Percentiles rank a stretch among this genome's conserved stretches.
These are phyloP conservation scores for Drosophila ambigua DNA, from an alignment of 1,140 invertebrate species.

Conservation along the genomic window DNA sequence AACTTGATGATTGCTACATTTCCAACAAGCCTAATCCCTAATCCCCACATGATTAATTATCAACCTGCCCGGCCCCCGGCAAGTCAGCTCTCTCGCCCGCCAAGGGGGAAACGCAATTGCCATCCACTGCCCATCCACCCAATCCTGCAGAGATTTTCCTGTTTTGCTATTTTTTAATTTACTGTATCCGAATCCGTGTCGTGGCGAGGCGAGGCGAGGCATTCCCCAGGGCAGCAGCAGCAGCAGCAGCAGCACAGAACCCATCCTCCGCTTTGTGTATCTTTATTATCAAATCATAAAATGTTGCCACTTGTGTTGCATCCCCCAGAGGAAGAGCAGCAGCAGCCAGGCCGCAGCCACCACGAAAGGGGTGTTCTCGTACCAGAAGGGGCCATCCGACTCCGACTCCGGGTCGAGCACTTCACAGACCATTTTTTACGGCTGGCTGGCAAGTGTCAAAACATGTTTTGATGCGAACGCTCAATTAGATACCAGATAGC, in stretches of 20 bases:
- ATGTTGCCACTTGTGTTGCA: constrained; percentile 78
- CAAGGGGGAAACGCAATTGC: constrained; percentile 23
- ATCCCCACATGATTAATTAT: constrained; percentile 82
- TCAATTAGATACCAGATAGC: constrained; percentile 53
- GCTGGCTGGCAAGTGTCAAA: constrained; percentile 74
- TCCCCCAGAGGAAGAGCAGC: constrained; percentile 38
- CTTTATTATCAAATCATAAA: constrained; percentile 84
- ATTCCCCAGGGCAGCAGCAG: constrained; percentile 25
- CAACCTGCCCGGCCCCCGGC: constrained; percentile 54
- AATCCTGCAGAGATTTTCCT: constrained; percentile 46
- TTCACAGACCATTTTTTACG: constrained; percentile 72
- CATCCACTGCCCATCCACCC: no score
- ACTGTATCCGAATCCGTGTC: constrained; percentile 30
- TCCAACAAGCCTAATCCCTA: constrained; percentile 55
- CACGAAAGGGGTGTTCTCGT: constrained; percentile 65
- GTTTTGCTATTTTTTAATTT: constrained; percentile 73
- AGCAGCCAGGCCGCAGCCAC: constrained; percentile 2
- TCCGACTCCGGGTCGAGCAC: constrained; percentile 4
- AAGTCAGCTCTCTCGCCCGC: constrained; percentile 25
- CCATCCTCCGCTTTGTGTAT: constrained; percentile 38
- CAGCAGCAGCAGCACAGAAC: constrained; percentile 1
- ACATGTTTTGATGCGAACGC: constrained; percentile 79
- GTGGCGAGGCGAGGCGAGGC: neutral
- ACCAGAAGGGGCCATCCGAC: no score
- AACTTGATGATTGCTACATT: constrained; percentile 69